These are phyloP conservation scores for Oopsacas minuta DNA, from an alignment of 37 sponge, comb jelly and placozoan genomes.

Conservation along the genomic window DNA sequence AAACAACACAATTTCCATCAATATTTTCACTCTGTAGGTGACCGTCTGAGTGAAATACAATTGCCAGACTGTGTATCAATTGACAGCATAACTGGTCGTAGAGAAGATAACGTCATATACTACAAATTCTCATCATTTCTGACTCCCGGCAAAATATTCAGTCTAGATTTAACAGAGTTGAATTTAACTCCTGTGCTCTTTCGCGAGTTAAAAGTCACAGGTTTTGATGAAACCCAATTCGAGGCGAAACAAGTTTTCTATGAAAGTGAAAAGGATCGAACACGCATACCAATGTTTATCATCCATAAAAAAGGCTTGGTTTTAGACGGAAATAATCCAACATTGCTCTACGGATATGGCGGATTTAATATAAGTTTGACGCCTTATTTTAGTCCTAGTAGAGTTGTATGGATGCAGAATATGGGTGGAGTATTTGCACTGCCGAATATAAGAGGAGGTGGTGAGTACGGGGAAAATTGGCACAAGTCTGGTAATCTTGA, in stretches of 20 bases:
- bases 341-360: constrained; percentile 86
- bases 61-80: neutral
- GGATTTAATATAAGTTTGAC: constrained; percentile 91
- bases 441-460: constrained; percentile 90
- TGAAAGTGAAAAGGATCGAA: constrained; percentile 76
- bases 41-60: neutral
- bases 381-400: constrained; percentile 55
- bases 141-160: constrained; percentile 78
- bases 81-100: neutral
- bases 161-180: constrained; percentile 43
- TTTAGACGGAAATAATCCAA: constrained; percentile 67
- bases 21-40: neutral
- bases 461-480: constrained; percentile 96
- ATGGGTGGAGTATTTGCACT: constrained; percentile 68
- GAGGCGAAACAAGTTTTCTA: constrained; percentile 78
- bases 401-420: constrained; percentile 81
- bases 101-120: constrained; percentile 38
- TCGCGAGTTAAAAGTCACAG: constrained; percentile 62
- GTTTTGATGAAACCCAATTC: constrained; percentile 55
- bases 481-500: constrained; percentile 71
- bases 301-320: constrained; percentile 65
- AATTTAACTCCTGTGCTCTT: constrained; percentile 32
- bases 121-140: constrained; percentile 86
- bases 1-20: too few species aligned
- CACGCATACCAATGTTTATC: constrained; percentile 87